phyloP scores from a whole-genome alignment of 2,888 invertebrate genomes.

The Stenchaetothrips biformis region DNA sequence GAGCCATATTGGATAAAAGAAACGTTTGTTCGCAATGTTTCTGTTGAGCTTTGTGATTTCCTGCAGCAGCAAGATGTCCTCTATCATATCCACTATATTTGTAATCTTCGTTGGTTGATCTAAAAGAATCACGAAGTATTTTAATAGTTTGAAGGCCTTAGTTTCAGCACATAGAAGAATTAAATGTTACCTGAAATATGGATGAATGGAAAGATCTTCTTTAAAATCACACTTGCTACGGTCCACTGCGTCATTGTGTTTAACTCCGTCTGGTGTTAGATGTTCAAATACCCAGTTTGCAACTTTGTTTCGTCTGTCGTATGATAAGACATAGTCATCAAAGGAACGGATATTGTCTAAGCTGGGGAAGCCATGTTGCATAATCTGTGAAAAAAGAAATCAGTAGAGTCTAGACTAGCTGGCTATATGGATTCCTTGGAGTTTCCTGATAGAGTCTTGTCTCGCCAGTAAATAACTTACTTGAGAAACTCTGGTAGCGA shows the following conservation, averaged over 20 bases:
- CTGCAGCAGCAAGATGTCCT: constrained; percentile 96
- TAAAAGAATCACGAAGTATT: constrained; percentile 41
- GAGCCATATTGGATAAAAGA: constrained; percentile 89
- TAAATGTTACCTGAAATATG: constrained; percentile 65
- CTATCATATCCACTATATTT: constrained; percentile 89
- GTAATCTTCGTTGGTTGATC: constrained; percentile 80
- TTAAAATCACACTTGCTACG: constrained; percentile 78
- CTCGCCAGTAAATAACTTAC: too few species aligned
- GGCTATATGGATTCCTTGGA: too few species aligned
- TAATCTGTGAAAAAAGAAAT: constrained; percentile 63
- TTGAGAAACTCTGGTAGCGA: constrained; percentile 42
- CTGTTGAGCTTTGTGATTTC: constrained; percentile 80
- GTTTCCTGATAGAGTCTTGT: too few species aligned
- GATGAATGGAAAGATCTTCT: constrained; percentile 78
- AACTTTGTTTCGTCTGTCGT: constrained; percentile 80
- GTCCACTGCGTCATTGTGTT: constrained; percentile 66
- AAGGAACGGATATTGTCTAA: constrained; percentile 80
- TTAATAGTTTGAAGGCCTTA: neutral
- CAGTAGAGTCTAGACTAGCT: constrained; percentile 11
- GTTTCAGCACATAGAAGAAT: neutral
- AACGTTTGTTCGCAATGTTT: constrained; percentile 88
- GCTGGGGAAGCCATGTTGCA: constrained; percentile 92
- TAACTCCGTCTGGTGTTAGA: constrained; percentile 69
- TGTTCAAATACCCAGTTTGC: constrained; percentile 98
- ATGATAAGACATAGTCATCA: constrained; percentile 88